Evolutionary conservation across 53 echinoderm and acorn worm genomes (phyloP).

Genomic region (Zoroaster sp.): DNA sequence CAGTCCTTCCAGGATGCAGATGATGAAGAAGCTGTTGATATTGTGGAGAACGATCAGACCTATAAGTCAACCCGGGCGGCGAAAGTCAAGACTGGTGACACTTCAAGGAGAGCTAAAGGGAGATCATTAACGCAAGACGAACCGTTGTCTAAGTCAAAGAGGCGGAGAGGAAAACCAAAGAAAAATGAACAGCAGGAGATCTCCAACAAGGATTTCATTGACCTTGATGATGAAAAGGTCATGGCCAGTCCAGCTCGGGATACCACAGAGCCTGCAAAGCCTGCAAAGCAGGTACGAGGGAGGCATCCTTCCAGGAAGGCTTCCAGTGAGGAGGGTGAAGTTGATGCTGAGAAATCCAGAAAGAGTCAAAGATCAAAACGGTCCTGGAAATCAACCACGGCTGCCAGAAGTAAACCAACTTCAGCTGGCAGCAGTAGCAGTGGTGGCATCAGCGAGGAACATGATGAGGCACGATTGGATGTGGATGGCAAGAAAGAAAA

Average conservation of each 20-base stretch:
- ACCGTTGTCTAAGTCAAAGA: background rate
- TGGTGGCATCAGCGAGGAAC: background rate
- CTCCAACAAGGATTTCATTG: background rate
- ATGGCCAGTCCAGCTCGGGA: background rate
- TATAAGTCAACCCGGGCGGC: background rate
- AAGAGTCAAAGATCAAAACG: background rate
- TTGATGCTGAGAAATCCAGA: background rate
- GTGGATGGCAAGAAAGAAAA: background rate
- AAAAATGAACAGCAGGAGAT: background rate
- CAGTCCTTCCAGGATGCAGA: slow-evolving; percentile 20
- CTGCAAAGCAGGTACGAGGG: background rate
- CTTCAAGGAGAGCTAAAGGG: background rate
- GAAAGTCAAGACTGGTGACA: background rate
- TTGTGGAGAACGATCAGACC: background rate
- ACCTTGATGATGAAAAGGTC: background rate
- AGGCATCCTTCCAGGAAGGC: background rate
- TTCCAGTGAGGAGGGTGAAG: slow-evolving; percentile 6
- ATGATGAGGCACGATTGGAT: background rate
- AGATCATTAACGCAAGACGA: background rate
- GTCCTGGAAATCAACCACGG: background rate
- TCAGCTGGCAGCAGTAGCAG: background rate
- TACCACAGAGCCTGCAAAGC: background rate
- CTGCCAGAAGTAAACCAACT: background rate
- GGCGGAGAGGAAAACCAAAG: background rate
- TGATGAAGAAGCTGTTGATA: background rate